Percentiles rank a stretch among this genome's conserved stretches.
Evolutionary conservation across 2,113 vertebrate species (phyloP).

Genomic region (Furnarius figulus): DNA sequence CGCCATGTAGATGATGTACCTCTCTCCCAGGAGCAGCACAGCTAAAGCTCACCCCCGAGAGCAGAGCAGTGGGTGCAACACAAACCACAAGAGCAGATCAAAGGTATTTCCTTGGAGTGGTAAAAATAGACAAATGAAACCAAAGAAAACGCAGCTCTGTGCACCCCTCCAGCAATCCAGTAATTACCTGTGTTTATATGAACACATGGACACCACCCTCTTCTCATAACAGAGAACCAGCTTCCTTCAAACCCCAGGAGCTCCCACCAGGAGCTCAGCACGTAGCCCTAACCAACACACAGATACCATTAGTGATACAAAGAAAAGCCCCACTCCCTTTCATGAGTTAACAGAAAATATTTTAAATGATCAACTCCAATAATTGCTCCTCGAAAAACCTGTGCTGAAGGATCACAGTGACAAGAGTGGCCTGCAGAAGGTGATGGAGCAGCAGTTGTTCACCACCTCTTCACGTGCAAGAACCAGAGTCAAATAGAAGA

Average conservation of each 20-base stretch:
- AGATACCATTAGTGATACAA: not conserved
- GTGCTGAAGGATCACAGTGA: not conserved
- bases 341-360: not conserved
- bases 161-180: not conserved
- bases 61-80: fast-evolving
- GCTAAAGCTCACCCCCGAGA: not conserved
- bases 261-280: not conserved
- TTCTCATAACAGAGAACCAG: not conserved
- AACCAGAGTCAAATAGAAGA: fast-evolving
- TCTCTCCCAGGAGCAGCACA: not conserved
- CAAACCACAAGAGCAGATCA: conserved; percentile 1
- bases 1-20: not conserved
- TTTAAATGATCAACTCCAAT: not conserved
- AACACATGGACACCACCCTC: not conserved
- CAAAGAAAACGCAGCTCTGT: not conserved
- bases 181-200: not conserved
- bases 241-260: not conserved
- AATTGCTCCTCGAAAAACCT: not conserved
- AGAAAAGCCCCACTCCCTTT: fast-evolving
- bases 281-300: not conserved
- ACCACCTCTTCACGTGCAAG: not conserved
- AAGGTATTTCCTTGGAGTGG: not conserved
- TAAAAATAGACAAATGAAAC: conserved; percentile 9
- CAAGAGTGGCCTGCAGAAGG: not conserved
- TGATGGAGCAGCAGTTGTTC: not conserved